Conservation (phyloP, 2,888 invertebrate species). For the Dermolepida albohirtum region DNA sequence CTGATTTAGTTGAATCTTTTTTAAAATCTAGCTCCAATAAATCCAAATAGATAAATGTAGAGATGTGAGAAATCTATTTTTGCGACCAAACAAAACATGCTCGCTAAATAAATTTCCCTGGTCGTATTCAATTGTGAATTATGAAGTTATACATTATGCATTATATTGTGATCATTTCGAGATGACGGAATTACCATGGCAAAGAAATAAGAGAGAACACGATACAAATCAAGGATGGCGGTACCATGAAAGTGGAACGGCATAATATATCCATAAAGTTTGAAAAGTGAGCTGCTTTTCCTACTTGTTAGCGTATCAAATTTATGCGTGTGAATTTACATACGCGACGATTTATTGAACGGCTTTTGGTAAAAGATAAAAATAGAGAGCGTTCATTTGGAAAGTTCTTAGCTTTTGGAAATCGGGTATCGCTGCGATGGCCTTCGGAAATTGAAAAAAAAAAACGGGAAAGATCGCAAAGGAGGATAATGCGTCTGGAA, state of each 20-base stretch:
- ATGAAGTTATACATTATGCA: not conserved
- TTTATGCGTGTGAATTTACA: constrained; percentile 7
- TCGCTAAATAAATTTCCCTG: too few species aligned
- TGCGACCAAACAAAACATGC: too few species aligned
- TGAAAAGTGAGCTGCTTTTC: not conserved
- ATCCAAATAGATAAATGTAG: too few species aligned
- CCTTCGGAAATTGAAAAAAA: too few species aligned
- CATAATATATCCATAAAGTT: constrained; percentile 6
- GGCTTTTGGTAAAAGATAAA: constrained; percentile 8
- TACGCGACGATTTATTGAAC: not conserved
- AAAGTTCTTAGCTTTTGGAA: not conserved
- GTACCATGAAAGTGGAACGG: not conserved
- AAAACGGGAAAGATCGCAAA: too few species aligned
- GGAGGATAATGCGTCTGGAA: too few species aligned
- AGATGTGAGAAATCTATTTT: too few species aligned
- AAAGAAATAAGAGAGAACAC: not conserved
- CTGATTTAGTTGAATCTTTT: too few species aligned
- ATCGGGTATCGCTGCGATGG: too few species aligned
- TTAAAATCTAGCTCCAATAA: too few species aligned
- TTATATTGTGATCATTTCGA: not conserved
- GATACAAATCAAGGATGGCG: constrained; percentile 1
- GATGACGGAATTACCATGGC: not conserved
- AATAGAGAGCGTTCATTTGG: constrained; percentile 4
- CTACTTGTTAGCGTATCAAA: constrained; percentile 2
- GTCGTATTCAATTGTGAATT: not conserved